phyloP scores from a whole-genome alignment of 2,113 vertebrate species.

The Tupaia chinensis region DNA sequence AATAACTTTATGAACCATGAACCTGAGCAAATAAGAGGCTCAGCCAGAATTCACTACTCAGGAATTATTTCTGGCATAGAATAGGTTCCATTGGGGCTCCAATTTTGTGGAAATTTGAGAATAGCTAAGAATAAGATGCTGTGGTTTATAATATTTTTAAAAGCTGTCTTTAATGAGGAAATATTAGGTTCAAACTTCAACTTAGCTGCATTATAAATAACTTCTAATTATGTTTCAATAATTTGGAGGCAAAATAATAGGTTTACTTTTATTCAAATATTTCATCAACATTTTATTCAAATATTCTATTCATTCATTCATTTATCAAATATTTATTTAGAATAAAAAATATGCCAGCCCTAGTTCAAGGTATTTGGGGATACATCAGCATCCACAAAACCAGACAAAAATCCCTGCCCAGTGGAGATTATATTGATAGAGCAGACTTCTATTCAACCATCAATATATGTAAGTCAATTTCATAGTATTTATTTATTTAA shows the following conservation, averaged over 20 bases:
- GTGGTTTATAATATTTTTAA: not conserved
- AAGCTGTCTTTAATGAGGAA: not conserved
- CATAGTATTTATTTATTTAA: not conserved
- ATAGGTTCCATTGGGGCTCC: not conserved
- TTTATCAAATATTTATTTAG: conserved; percentile 37
- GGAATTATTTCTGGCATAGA: not conserved
- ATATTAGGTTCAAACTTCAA: not conserved
- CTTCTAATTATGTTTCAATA: not conserved
- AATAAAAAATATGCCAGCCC: not conserved
- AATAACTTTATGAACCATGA: not conserved
- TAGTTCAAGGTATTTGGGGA: not conserved
- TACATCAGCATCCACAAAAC: not conserved
- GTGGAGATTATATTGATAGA: not conserved
- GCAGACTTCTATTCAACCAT: not conserved
- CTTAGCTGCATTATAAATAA: not conserved
- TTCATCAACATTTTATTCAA: not conserved
- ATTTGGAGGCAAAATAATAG: not conserved
- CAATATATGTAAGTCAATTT: not conserved
- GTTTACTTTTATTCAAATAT: not conserved
- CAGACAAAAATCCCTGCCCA: not conserved
- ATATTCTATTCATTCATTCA: not conserved
- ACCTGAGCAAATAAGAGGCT: not conserved
- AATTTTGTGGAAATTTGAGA: not conserved
- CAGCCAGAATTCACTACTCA: not conserved
- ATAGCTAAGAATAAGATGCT: not conserved